phyloP scores from a whole-genome alignment of 2,888 invertebrate species.

The Chrysolina oricalcia region DNA sequence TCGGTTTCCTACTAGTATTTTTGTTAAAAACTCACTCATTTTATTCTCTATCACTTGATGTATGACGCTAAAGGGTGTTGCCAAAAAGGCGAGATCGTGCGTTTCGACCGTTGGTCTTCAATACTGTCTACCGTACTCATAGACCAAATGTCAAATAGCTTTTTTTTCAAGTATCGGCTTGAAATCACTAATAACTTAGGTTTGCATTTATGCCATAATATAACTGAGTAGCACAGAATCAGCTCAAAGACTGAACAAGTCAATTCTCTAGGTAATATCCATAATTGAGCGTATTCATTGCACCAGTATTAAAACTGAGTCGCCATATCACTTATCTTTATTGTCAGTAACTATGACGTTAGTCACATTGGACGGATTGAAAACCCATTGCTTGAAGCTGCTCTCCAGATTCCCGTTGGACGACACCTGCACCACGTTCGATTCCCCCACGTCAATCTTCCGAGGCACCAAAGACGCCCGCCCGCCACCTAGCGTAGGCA shows the following conservation, averaged over 20 bases:
- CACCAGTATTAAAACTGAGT: not conserved
- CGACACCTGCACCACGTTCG: constrained; percentile 63
- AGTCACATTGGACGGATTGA: constrained; percentile 69
- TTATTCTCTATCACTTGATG: no score
- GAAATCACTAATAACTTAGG: no score
- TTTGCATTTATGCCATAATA: no score
- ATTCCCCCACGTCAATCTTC: constrained; percentile 69
- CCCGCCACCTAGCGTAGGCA: constrained; percentile 64
- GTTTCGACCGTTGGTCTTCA: no score
- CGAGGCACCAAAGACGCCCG: constrained; percentile 74
- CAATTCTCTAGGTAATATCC: not conserved
- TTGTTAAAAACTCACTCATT: no score
- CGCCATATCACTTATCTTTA: constrained; percentile 50
- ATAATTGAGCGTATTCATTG: constrained; percentile 18
- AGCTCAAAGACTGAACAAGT: constrained; percentile 8
- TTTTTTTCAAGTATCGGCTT: no score
- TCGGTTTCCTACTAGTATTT: no score
- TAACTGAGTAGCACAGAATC: not conserved
- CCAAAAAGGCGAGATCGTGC: no score
- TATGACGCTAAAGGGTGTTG: no score
- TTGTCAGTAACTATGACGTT: constrained; percentile 67
- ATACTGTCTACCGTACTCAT: no score
- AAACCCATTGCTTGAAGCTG: constrained; percentile 71
- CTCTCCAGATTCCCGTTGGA: constrained; percentile 64
- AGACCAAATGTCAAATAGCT: no score